These are phyloP conservation scores for Siniperca chuatsi DNA, from an alignment of 2,113 vertebrate genomes.

Conservation along the genomic window DNA sequence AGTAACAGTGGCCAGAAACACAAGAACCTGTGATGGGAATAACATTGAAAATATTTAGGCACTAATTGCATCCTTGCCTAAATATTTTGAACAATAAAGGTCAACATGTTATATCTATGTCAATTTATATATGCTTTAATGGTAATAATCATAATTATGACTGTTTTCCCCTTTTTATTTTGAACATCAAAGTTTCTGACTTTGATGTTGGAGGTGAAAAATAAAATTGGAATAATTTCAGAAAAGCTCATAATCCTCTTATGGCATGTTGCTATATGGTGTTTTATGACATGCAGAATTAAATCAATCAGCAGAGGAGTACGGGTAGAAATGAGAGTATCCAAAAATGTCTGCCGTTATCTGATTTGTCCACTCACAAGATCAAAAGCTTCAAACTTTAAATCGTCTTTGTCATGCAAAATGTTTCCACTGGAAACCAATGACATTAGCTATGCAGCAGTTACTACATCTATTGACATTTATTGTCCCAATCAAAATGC, in stretches of 20 bases:
- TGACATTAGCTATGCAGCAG: neutral
- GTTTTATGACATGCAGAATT: conserved; percentile 10
- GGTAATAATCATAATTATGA: neutral
- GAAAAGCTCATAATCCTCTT: conserved; percentile 25
- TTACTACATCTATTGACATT: neutral
- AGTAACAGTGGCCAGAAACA: neutral
- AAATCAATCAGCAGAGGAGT: neutral
- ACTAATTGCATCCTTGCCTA: neutral
- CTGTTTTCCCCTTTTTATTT: conserved; percentile 2
- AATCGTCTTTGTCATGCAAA: neutral
- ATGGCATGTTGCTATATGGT: neutral
- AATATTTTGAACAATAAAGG: neutral
- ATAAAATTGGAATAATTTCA: conserved; percentile 10
- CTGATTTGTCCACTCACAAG: neutral
- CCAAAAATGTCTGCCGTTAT: neutral
- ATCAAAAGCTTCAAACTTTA: neutral
- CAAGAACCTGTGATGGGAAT: neutral
- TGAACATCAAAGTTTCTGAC: conserved; percentile 5
- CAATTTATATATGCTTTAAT: neutral
- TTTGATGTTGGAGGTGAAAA: conserved; percentile 3
- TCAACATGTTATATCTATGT: neutral
- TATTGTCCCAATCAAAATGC: neutral
- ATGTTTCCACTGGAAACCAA: neutral
- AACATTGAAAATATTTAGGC: neutral
- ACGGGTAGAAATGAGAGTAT: neutral